Percentiles rank a stretch among this genome's conserved stretches.
Conservation (phyloP, 2,888 invertebrate species). For the Agrotis clavis region DNA sequence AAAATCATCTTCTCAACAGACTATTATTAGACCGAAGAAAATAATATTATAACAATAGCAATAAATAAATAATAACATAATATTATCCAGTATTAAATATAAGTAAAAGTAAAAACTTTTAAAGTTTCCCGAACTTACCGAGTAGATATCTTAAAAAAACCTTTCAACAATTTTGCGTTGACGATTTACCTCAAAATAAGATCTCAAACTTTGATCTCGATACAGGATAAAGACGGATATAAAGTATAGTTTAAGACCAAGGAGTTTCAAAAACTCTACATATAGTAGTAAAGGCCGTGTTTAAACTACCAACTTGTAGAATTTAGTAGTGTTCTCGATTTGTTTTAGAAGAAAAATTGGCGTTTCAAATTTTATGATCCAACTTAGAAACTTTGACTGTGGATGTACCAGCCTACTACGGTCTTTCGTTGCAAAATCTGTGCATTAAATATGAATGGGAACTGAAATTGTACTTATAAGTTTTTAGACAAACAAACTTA, state of each 20-base stretch:
- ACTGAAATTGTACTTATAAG: constrained; percentile 37
- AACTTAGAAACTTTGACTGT: constrained; percentile 31
- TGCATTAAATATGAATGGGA: constrained; percentile 52
- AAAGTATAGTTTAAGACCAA: constrained; percentile 24
- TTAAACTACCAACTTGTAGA: constrained; percentile 32
- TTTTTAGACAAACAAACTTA: constrained; percentile 28
- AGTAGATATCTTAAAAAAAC: constrained; percentile 5
- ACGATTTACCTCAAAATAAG: constrained; percentile 38
- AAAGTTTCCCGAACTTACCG: background rate
- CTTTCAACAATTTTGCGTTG: constrained; percentile 19
- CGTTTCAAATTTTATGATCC: constrained; percentile 48
- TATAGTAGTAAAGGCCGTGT: constrained; percentile 32
- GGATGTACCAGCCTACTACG: constrained; percentile 1
- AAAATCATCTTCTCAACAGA: too few species aligned
- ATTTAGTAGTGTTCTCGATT: constrained; percentile 46
- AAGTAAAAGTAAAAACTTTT: background rate
- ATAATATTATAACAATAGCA: background rate
- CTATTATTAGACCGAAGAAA: background rate
- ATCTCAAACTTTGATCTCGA: constrained; percentile 41
- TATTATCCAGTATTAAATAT: background rate
- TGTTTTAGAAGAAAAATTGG: constrained; percentile 48
- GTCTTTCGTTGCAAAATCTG: constrained; percentile 33
- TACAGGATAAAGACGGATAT: constrained; percentile 24
- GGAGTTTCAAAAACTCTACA: constrained; percentile 34
- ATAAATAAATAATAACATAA: background rate